Percentiles rank a stretch among this genome's conserved stretches.
These are phyloP conservation scores for Echiichthys vipera DNA, from an alignment of 2,797 vertebrate species.

Conservation along the genomic window DNA sequence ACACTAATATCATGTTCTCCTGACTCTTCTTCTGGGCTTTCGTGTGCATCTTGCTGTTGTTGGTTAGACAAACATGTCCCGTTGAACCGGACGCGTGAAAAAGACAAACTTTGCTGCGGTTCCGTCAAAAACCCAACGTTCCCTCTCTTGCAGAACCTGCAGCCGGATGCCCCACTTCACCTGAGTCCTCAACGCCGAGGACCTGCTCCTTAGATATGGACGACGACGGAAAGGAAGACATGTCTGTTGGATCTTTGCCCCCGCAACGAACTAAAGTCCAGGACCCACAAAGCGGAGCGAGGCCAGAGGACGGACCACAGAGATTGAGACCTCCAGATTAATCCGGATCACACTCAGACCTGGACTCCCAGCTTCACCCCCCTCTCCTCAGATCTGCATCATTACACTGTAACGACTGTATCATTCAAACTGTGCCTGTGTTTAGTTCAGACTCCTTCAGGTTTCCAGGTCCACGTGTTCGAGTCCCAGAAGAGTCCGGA, in stretches of 20 bases:
- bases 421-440: conserved; percentile 53
- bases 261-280: conserved; percentile 73
- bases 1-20: too few species aligned
- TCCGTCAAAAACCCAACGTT: conserved; percentile 5
- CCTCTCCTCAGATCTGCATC: conserved; percentile 56
- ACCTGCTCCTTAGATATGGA: conserved; percentile 62
- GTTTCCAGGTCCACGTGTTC: conserved; percentile 51
- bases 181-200: conserved; percentile 59
- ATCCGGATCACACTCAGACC: conserved; percentile 34
- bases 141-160: conserved; percentile 78
- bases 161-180: conserved; percentile 82
- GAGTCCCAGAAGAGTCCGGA: conserved; percentile 45
- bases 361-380: conserved; percentile 48
- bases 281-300: conserved; percentile 56
- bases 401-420: conserved; percentile 62
- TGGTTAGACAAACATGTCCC: too few species aligned
- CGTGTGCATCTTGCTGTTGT: too few species aligned
- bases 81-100: too few species aligned
- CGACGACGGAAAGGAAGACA: conserved; percentile 46
- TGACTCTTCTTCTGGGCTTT: too few species aligned
- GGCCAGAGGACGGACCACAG: conserved; percentile 69
- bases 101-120: neutral
- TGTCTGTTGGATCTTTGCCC: conserved; percentile 54
- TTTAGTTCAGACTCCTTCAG: conserved; percentile 48
- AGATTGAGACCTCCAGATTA: conserved; percentile 74